Evolutionary conservation across 92 coral and sea anemone species (phyloP).

Genomic region (Pocillopora meandrina): DNA sequence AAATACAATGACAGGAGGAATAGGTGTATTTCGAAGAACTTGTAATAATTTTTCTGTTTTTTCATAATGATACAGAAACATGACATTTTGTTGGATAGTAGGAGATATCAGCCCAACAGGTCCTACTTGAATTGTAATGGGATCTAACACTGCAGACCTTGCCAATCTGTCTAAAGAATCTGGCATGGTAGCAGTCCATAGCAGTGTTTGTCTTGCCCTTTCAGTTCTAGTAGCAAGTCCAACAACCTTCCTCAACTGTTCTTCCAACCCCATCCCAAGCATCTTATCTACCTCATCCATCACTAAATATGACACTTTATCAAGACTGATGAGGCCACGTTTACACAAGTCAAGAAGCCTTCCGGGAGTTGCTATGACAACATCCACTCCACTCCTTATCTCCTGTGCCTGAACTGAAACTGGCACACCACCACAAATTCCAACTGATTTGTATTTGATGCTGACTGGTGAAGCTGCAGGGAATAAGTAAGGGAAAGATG

Average conservation of each 20-base stretch:
- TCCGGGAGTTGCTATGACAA: conserved; percentile 93
- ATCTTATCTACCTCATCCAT: conserved; percentile 98
- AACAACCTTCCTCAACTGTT: conserved; percentile 90
- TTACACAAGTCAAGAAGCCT: conserved; percentile 91
- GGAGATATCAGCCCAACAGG: conserved; percentile 90
- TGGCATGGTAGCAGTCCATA: conserved; percentile 98
- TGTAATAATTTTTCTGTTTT: conserved; percentile 80
- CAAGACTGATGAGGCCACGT: conserved; percentile 75
- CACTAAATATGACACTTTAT: conserved; percentile 80
- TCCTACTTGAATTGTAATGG: conserved; percentile 91
- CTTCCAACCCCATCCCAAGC: conserved; percentile 99
- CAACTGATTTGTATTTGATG: conserved; percentile 58
- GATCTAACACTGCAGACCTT: conserved; percentile 93
- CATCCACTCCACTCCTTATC: conserved; percentile 78
- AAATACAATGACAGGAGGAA: conserved; percentile 96
- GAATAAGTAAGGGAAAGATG: neutral
- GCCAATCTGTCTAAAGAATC: conserved; percentile 92
- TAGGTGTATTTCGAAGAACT: conserved; percentile 82
- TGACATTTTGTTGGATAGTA: conserved; percentile 77
- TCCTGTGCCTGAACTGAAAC: conserved; percentile 72
- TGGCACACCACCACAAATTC: conserved; percentile 95
- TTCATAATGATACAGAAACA: conserved; percentile 82
- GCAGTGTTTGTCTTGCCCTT: conserved; percentile 91
- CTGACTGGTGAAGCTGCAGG: neutral
- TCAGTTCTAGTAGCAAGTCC: conserved; percentile 87